Conservation (phyloP, 2,888 invertebrate genomes). For the Dione vanillae region DNA sequence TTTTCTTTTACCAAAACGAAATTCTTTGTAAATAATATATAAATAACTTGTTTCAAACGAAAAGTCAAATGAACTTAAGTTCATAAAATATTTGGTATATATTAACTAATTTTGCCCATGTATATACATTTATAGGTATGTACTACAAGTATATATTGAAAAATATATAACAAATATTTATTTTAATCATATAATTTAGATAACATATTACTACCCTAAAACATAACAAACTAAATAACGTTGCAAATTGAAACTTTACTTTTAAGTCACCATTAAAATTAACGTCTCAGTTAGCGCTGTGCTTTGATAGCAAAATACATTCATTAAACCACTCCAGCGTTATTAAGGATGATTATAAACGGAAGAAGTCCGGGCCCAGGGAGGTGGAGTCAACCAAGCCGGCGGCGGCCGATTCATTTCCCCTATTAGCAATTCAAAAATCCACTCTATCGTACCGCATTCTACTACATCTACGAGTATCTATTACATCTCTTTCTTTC, state of each 20-base stretch:
- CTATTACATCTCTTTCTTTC: constrained; percentile 57
- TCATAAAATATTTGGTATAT: too few species aligned
- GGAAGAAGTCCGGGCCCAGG: constrained; percentile 64
- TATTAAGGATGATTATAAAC: constrained; percentile 79
- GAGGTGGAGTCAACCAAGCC: constrained; percentile 64
- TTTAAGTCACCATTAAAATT: constrained; percentile 43
- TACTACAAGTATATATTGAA: too few species aligned
- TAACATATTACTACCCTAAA: background rate
- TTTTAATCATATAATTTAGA: background rate
- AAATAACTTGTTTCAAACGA: too few species aligned
- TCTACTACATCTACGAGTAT: constrained; percentile 55
- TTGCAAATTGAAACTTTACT: constrained; percentile 29
- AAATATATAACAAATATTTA: too few species aligned
- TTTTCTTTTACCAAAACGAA: too few species aligned
- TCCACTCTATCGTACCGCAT: constrained; percentile 67
- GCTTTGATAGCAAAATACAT: constrained; percentile 76
- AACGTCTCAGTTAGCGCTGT: constrained; percentile 57
- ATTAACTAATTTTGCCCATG: too few species aligned
- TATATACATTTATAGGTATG: too few species aligned
- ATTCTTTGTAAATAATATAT: too few species aligned
- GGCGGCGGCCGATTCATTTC: constrained; percentile 76
- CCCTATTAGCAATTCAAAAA: constrained; percentile 83
- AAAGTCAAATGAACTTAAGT: too few species aligned
- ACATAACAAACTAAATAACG: constrained; percentile 7
- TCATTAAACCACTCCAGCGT: constrained; percentile 75